Base-by-base conservation (phyloP, 2,113 vertebrate species). In the Hemiscyllium ocellatum region DNA sequence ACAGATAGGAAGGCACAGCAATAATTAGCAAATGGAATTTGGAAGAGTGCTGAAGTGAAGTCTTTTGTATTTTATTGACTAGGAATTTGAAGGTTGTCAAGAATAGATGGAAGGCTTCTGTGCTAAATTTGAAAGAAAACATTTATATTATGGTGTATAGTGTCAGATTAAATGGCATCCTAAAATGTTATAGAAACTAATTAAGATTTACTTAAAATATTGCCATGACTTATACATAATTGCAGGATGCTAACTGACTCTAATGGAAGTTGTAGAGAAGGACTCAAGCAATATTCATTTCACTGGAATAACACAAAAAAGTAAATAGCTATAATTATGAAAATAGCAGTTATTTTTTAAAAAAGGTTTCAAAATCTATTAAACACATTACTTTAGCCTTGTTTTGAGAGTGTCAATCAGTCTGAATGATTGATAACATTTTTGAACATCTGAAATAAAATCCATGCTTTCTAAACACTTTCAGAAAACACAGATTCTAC, bases 31-130 rank as follows among this genome's bases (percentile, higher is more conserved):
- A 29, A 22, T 33, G 33, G 2, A 29, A 47, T 70, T 29, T 70
- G 93, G 17, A 70, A 72, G 42, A 47, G 47, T 61, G 87, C 87
- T 61, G 52, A 52, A 65, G 3, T 72, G 12, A 95, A 2, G 3
- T 50, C 50, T 50, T 95, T 52, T 72, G 94, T 95, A 50, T 95
- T 95, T 95, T 95, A 70, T 50, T 52, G 12, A 76, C 72, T 33
- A 47, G 66, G 1, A 94, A 70, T 24, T 33, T 3, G 5, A 72
- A 29, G 52, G 12, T 50, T 47, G n/a, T 52, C 42, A 10, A 10
- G 69, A 52, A 95, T 50, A 47, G 52, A 50, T 72, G 0, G 12
- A 47, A 72, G 19, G 37, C 7, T 1, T 68, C 29, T 8, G 2
- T 93, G 90, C 20, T 33, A 19, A 72, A 50, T 95, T 52, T 69